Conservation (phyloP, 2,888 invertebrate species). For the Endomychus coccineus region DNA sequence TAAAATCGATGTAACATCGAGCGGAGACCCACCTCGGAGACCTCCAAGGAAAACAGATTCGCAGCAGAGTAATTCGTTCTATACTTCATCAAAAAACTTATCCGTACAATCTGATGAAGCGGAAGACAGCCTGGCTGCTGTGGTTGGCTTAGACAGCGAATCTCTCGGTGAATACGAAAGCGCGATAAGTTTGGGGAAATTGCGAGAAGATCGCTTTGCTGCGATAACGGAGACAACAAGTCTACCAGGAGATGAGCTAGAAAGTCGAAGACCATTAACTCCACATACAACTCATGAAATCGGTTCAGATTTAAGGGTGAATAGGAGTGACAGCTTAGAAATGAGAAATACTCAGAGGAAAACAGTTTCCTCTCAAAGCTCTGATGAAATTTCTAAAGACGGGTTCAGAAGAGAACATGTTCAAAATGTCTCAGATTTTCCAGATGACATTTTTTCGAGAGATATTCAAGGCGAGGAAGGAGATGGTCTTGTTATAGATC, state of each 20-base stretch:
- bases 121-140: constrained; percentile 43
- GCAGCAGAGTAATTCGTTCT: constrained; percentile 51
- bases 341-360: constrained; percentile 35
- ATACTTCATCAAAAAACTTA: constrained; percentile 54
- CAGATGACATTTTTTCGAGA: constrained; percentile 41
- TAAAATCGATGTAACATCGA: constrained; percentile 43
- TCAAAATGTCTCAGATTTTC: constrained; percentile 38
- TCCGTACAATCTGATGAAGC: constrained; percentile 51
- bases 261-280: constrained; percentile 32
- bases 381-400: constrained; percentile 43
- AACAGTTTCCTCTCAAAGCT: constrained; percentile 34
- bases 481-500: constrained; percentile 50
- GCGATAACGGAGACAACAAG: constrained; percentile 42
- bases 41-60: constrained; percentile 60
- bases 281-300: constrained; percentile 43
- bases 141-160: constrained; percentile 53
- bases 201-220: constrained; percentile 38
- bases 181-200: constrained; percentile 49
- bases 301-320: constrained; percentile 41
- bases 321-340: constrained; percentile 44
- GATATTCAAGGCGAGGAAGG: constrained; percentile 53
- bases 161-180: constrained; percentile 62
- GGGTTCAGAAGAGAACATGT: constrained; percentile 33
- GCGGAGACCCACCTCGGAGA: constrained; percentile 54
- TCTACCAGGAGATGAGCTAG: constrained; percentile 37